phyloP scores from a whole-genome alignment of 2,113 vertebrate species.

The Pelecanoides urinatrix region DNA sequence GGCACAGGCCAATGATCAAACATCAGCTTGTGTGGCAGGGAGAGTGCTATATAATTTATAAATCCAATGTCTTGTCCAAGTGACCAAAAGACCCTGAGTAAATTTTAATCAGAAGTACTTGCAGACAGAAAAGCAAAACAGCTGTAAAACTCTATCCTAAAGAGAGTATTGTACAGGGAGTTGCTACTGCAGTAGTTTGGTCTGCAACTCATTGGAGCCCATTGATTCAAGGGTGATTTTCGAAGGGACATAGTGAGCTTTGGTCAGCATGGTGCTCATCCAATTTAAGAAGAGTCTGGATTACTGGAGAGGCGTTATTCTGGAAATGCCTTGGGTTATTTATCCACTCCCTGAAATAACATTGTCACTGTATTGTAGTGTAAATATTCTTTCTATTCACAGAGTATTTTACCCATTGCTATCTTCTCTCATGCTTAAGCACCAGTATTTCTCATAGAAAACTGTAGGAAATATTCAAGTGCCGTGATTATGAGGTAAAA shows the following conservation, averaged over 20 bases:
- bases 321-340: not conserved
- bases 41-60: not conserved
- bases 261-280: not conserved
- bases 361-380: accelerated
- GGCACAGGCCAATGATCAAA: not conserved
- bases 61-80: not conserved
- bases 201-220: not conserved
- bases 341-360: not conserved
- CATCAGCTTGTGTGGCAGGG: not conserved
- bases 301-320: not conserved
- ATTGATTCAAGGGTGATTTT: not conserved
- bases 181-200: not conserved
- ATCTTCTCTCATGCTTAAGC: not conserved
- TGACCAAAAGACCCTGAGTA: not conserved
- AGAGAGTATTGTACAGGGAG: not conserved
- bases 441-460: not conserved
- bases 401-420: not conserved
- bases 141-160: not conserved
- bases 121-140: not conserved
- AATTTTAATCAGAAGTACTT: not conserved
- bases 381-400: not conserved
- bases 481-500: not conserved
- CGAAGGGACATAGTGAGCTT: not conserved
- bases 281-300: not conserved
- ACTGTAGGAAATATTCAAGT: not conserved